Conservation (phyloP, 2,797 vertebrate genomes). For the Stomatorhinus walkeri region DNA sequence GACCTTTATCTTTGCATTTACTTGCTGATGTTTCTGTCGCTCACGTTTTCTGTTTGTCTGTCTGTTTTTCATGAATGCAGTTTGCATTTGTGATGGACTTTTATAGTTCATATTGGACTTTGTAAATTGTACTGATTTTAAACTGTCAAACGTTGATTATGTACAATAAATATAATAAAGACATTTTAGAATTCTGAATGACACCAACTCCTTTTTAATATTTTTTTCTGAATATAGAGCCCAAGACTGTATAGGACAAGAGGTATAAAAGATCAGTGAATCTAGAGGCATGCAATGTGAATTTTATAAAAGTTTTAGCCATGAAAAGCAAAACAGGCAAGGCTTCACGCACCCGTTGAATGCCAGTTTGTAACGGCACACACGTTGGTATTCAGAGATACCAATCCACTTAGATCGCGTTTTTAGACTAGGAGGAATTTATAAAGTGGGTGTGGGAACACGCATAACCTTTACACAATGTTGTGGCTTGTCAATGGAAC, state of each 20-base stretch:
- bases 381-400: background rate
- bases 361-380: background rate
- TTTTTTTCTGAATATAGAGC: background rate
- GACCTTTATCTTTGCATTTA: background rate
- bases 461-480: background rate
- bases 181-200: conserved; percentile 2
- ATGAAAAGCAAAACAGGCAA: background rate
- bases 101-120: conserved; percentile 65
- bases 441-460: background rate
- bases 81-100: conserved; percentile 50
- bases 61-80: conserved; percentile 44
- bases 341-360: background rate
- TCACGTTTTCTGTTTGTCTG: conserved; percentile 20
- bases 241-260: background rate
- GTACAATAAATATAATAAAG: conserved; percentile 42
- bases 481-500: background rate
- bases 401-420: background rate
- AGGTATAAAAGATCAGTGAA: background rate
- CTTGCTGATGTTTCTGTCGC: background rate
- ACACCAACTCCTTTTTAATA: background rate
- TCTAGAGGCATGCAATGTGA: background rate
- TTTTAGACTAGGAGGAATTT: background rate
- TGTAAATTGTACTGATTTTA: conserved; percentile 50
- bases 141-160: conserved; percentile 33
- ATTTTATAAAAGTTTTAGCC: background rate